Conservation (phyloP, 2,888 invertebrate species). For the Odontocerum albicorne region DNA sequence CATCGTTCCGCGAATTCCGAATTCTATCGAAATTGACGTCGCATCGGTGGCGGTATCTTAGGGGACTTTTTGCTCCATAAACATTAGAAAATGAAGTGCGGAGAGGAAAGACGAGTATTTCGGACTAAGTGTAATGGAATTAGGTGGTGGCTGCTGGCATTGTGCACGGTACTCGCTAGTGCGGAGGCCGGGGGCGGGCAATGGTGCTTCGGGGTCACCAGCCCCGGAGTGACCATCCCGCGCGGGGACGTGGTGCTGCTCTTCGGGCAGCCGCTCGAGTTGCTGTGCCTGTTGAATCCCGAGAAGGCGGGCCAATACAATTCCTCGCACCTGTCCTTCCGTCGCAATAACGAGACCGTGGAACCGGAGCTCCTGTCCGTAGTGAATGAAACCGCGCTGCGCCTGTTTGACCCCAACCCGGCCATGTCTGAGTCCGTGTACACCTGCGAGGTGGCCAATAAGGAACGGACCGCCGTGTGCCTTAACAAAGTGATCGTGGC, state of each 20-base stretch:
- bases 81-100: neutral
- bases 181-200: neutral
- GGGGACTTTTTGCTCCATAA: too few species aligned
- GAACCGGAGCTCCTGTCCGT: slow-evolving; percentile 51
- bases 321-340: slow-evolving; percentile 50
- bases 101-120: neutral
- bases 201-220: slow-evolving; percentile 35
- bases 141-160: slow-evolving; percentile 1
- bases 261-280: slow-evolving; percentile 63
- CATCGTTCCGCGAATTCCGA: slow-evolving; percentile 20
- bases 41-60: neutral
- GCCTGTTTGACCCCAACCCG: slow-evolving; percentile 57
- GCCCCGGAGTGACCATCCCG: slow-evolving; percentile 48
- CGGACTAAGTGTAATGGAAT: neutral
- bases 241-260: slow-evolving; percentile 59
- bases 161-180: neutral
- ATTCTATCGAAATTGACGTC: slow-evolving; percentile 16
- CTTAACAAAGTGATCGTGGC: slow-evolving; percentile 49
- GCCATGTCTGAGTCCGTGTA: slow-evolving; percentile 56
- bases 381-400: slow-evolving; percentile 65
- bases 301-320: slow-evolving; percentile 55
- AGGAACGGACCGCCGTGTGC: too few species aligned
- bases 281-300: slow-evolving; percentile 63
- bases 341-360: slow-evolving; percentile 45
- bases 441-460: slow-evolving; percentile 52